These are phyloP conservation scores for Galeopsomyia nigrocyanea DNA, from an alignment of 2,888 invertebrate genomes.

Conservation along the genomic window DNA sequence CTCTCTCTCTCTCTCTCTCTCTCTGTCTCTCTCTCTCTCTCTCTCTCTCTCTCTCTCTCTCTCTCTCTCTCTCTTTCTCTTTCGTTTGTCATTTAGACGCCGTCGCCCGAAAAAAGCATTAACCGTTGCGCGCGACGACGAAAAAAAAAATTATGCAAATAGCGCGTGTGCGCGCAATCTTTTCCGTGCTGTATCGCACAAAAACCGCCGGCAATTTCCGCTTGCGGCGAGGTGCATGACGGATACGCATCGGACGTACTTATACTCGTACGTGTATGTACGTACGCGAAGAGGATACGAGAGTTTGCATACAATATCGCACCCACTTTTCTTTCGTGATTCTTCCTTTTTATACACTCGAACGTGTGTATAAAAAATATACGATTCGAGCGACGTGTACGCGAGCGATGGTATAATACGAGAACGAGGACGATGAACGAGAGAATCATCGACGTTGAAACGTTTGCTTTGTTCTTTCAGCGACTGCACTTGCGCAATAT, in stretches of 20 bases:
- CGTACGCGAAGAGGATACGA: neutral
- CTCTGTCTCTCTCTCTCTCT: constrained; percentile 17
- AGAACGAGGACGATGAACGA: too few relatives aligned
- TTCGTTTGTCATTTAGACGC: constrained; percentile 41
- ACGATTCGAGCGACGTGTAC: too few relatives aligned
- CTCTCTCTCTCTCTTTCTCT: neutral
- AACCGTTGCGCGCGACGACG: neutral
- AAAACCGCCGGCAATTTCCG: constrained; percentile 55
- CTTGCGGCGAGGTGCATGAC: constrained; percentile 7
- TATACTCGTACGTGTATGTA: neutral
- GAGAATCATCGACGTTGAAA: too few relatives aligned
- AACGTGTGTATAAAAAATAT: too few relatives aligned
- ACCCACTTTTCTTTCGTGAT: too few relatives aligned
- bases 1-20: neutral
- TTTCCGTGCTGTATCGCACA: constrained; percentile 34
- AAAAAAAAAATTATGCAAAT: neutral
- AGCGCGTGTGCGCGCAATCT: constrained; percentile 9
- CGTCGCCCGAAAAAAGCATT: constrained; percentile 41
- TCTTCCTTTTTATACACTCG: too few relatives aligned
- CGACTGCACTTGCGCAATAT: too few relatives aligned
- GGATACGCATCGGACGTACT: constrained; percentile 29
- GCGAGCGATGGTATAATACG: too few relatives aligned
- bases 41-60: constrained; percentile 6
- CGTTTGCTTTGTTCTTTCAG: too few relatives aligned
- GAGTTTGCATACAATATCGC: too few relatives aligned